These are phyloP conservation scores for Aurelia sp. DNA, from an alignment of 30 jellyfish, hydroid and myxozoan species.

Conservation along the genomic window DNA sequence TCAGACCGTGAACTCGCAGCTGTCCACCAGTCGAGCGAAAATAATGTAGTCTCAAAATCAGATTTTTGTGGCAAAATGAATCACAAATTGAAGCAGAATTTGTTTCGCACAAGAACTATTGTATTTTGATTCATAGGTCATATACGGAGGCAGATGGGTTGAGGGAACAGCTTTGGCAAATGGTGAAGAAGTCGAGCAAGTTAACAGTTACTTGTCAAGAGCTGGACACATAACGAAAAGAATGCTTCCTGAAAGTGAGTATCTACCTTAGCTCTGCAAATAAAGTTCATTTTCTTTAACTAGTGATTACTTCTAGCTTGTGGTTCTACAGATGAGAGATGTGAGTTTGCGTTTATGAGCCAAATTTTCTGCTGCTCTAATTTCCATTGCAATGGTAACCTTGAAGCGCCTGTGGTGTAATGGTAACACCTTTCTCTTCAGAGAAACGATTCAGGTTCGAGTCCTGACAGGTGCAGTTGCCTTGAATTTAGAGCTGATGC, in stretches of 20 bases:
- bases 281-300: too few species aligned
- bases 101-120: neutral
- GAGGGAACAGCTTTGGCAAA: conserved; percentile 41
- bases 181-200: conserved; percentile 65
- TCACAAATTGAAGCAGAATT: too few species aligned
- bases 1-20: too few species aligned
- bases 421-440: conserved; percentile 14
- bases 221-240: conserved; percentile 30
- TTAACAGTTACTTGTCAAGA: conserved; percentile 52
- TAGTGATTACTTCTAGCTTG: too few species aligned
- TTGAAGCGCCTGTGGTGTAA: conserved; percentile 37
- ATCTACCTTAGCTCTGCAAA: neutral
- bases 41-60: too few species aligned
- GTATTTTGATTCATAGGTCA: conserved; percentile 11
- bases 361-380: neutral
- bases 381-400: neutral
- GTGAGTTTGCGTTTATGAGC: too few species aligned
- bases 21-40: too few species aligned
- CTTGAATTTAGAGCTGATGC: neutral
- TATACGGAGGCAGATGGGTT: conserved; percentile 48
- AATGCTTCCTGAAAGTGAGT: conserved; percentile 35
- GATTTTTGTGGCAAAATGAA: too few species aligned
- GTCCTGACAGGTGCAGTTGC: conserved; percentile 34
- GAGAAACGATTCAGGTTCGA: conserved; percentile 47
- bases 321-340: too few species aligned